A percentile compares a stretch with the other conserved stretches of the same genome.
Evolutionary conservation across 2,113 vertebrate species (phyloP).

Genomic region (Amphilophus citrinellus): DNA sequence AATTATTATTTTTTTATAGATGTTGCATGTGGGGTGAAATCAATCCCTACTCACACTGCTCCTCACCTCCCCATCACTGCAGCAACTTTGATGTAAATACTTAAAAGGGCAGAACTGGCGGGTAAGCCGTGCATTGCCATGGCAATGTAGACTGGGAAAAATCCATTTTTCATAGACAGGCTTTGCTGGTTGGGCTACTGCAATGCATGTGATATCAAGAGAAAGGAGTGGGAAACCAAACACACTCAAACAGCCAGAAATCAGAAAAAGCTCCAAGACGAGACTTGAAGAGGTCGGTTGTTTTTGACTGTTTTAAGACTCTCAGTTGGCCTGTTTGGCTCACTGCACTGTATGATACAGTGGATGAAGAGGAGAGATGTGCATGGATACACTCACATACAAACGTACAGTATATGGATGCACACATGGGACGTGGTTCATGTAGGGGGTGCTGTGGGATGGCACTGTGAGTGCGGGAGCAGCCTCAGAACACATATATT

Average conservation of each 20-base stretch:
- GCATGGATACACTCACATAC: not conserved
- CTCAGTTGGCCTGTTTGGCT: constrained; percentile 33
- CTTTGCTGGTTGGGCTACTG: constrained; percentile 57
- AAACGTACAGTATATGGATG: not conserved
- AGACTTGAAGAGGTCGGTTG: constrained; percentile 44
- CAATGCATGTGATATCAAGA: constrained; percentile 73
- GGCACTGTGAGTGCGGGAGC: not conserved
- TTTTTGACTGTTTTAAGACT: constrained; percentile 38
- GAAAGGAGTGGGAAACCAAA: constrained; percentile 55
- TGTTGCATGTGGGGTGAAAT: constrained; percentile 29
- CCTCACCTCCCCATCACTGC: constrained; percentile 44
- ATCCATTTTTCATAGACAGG: constrained; percentile 80
- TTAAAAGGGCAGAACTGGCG: constrained; percentile 67
- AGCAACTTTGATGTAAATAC: constrained; percentile 72
- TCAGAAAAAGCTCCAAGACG: constrained; percentile 44
- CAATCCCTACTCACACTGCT: constrained; percentile 23
- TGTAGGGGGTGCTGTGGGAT: not conserved
- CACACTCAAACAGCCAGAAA: constrained; percentile 48
- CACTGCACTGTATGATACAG: constrained; percentile 12
- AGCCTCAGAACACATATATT: not conserved
- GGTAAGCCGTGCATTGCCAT: constrained; percentile 68
- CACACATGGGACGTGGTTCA: not conserved
- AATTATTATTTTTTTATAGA: constrained; percentile 11
- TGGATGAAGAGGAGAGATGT: constrained; percentile 18
- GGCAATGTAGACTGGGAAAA: constrained; percentile 65